Evolutionary conservation across 2,113 vertebrate species (phyloP), one percentile per base, ranked within the genome.

Genomic region (Ia io): DNA sequence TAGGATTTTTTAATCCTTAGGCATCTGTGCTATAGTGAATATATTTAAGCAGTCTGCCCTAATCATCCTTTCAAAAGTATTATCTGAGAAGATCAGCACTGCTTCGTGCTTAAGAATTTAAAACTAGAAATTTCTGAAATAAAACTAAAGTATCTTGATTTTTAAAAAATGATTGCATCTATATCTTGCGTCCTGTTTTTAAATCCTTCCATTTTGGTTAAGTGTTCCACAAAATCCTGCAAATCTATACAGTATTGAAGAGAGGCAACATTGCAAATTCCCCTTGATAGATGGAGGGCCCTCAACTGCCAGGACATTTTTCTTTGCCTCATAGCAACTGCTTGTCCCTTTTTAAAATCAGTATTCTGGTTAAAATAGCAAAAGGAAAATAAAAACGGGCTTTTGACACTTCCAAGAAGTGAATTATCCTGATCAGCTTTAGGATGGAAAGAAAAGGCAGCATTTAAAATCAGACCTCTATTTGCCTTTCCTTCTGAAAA

Each of bases 291-390:
- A 92, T 95, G 90, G 84, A 97, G 93, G 87, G 73, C 94, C 80
- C 94, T 97, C 91, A 78, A 96, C 86, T 74, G 90, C 70, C 82
- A 88, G 91, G 80, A 77, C 87, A 96, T 94, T 97, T 97, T 95
- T 93, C 95, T 95, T 92, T 89, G 96, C 93, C 84, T 97, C 95
- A 83, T 94, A 96, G 97, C 95, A 97, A 96, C 94, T 97, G 87
- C 93, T 95, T 10, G 76, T 42, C 76, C 59, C 9, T 84, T 53
- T 94, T 91, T 80, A 61, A 61, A 61, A 92, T 96, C 90, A 82
- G 67, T 69, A 90, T 84, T 91, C 86, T 95, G 40, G 90, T 93
- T 91, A 96, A 96, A 92, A 95, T 17, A 91, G 93, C 40, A 53
- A 89, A 84, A 91, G 40, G 78, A 93, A 95, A 94, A 90, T 87